Evolutionary conservation across 2,888 invertebrate genomes (phyloP).

Genomic region (Leucophenga maculata): DNA sequence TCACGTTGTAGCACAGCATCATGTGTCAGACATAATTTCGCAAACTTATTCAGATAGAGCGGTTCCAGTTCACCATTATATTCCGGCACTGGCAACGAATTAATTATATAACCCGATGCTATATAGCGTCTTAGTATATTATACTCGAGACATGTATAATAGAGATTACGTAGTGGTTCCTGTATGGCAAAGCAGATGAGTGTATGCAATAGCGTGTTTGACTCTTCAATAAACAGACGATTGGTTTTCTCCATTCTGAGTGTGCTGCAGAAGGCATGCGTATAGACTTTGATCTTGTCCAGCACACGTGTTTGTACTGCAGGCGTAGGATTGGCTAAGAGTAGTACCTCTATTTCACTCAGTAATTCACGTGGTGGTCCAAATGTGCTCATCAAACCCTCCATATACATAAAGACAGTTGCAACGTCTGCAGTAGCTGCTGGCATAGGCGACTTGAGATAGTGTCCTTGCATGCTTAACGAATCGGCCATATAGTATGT

Average conservation of each 20-base stretch:
- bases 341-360: constrained; percentile 44
- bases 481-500: constrained; percentile 44
- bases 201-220: constrained; percentile 51
- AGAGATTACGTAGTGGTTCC: constrained; percentile 42
- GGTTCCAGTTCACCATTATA: constrained; percentile 36
- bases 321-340: constrained; percentile 44
- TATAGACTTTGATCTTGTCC: constrained; percentile 49
- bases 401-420: constrained; percentile 56
- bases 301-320: constrained; percentile 37
- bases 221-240: constrained; percentile 55
- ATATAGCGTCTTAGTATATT: constrained; percentile 49
- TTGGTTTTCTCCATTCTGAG: constrained; percentile 50
- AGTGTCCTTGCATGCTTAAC: constrained; percentile 51
- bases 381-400: constrained; percentile 55
- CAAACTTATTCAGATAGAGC: constrained; percentile 50
- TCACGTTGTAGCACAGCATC: constrained; percentile 56
- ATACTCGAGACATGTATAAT: constrained; percentile 59
- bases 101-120: constrained; percentile 32
- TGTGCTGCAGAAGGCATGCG: constrained; percentile 54
- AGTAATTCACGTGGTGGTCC: constrained; percentile 46
- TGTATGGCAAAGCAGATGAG: constrained; percentile 49
- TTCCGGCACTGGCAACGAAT: constrained; percentile 1
- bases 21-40: constrained; percentile 50
- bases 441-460: constrained; percentile 47
- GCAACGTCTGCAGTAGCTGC: constrained; percentile 44